Conservation (phyloP, 2,888 invertebrate genomes). For the Orgyia antiqua region DNA sequence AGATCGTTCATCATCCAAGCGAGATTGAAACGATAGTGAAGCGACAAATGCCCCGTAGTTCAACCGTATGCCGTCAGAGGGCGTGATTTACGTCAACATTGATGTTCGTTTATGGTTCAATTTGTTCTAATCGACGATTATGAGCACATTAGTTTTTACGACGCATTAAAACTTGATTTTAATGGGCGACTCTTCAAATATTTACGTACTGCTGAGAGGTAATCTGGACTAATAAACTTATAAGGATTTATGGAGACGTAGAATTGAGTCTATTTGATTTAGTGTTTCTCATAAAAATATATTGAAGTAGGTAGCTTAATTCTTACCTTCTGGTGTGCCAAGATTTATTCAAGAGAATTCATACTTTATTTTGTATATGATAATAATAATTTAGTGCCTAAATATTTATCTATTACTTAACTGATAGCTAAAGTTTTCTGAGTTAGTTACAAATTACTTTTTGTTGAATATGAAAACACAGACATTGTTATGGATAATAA, state of each 20-base stretch:
- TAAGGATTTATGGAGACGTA: constrained; percentile 30
- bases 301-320: neutral
- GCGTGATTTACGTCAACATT: constrained; percentile 60
- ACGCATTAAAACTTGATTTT: constrained; percentile 56
- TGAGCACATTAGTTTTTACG: constrained; percentile 61
- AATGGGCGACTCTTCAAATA: constrained; percentile 56
- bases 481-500: too few relatives aligned
- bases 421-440: too few relatives aligned
- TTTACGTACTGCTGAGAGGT: constrained; percentile 48
- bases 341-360: neutral
- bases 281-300: constrained; percentile 5
- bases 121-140: constrained; percentile 58
- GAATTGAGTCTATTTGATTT: constrained; percentile 19
- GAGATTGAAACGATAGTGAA: constrained; percentile 61
- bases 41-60: constrained; percentile 52
- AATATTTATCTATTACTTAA: too few relatives aligned
- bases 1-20: constrained; percentile 54
- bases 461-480: too few relatives aligned
- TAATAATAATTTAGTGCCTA: too few relatives aligned
- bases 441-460: too few relatives aligned
- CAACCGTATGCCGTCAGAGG: constrained; percentile 51
- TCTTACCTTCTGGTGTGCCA: too few relatives aligned
- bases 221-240: constrained; percentile 39
- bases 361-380: too few relatives aligned
- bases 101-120: constrained; percentile 54